phyloP scores from a whole-genome alignment of 2,888 invertebrate genomes.

The Marronus borbonicus region DNA sequence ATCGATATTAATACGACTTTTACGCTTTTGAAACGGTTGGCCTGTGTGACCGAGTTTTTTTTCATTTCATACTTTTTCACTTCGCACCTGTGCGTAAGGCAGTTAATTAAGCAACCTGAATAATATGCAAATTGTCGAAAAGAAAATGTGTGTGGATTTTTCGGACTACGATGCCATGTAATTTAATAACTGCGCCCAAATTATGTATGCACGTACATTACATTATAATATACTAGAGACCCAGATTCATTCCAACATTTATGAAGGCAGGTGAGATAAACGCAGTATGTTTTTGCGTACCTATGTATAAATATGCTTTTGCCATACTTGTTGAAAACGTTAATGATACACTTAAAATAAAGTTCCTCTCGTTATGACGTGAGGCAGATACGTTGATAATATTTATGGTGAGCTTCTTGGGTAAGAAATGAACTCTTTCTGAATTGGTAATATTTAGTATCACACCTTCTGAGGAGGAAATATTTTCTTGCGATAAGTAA shows the following conservation, averaged over 20 bases:
- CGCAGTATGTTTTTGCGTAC: not conserved
- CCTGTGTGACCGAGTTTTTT: slow-evolving; percentile 49
- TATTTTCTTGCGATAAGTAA: no score
- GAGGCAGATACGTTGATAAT: no score
- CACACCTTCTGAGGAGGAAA: no score
- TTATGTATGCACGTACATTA: not conserved
- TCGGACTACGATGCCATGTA: not conserved
- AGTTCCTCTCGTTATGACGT: not conserved
- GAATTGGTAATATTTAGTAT: no score
- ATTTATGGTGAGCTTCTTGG: not conserved
- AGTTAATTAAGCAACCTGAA: slow-evolving; percentile 37
- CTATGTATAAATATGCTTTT: not conserved
- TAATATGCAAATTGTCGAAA: slow-evolving; percentile 29
- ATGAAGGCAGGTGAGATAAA: slow-evolving; percentile 24
- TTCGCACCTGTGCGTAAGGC: slow-evolving; percentile 33
- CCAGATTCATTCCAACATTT: slow-evolving; percentile 15
- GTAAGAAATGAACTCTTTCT: no score
- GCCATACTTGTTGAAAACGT: not conserved
- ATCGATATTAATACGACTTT: slow-evolving; percentile 56
- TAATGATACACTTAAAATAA: slow-evolving; percentile 1
- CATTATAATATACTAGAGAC: not conserved
- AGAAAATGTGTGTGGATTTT: slow-evolving; percentile 20
- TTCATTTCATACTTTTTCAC: slow-evolving; percentile 28
- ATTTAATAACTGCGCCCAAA: slow-evolving; percentile 17
- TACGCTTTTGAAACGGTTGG: slow-evolving; percentile 50